Evolutionary conservation across 2,797 vertebrate genomes (phyloP), one percentile per base, ranked within the genome.

Genomic region (Poliocrania exsul): DNA sequence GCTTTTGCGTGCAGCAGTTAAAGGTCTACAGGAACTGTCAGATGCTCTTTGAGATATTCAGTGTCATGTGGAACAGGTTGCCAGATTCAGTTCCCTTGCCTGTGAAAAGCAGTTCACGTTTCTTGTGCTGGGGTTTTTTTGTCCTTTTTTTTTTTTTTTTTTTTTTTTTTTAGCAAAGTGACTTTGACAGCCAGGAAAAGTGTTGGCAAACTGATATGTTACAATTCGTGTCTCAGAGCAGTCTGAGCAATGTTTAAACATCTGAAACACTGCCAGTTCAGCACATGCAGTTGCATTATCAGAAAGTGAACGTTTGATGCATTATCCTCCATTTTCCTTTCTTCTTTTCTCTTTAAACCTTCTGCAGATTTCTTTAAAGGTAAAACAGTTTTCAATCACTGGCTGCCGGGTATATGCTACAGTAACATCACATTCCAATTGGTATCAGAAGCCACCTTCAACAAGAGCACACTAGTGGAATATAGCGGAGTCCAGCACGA

Each of bases 361-460:
- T 89, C 57, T 81, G 9, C 96, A 99, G 99, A 99, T 97, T 99
- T 99, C 96, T 98, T 98, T 92, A 98, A 98, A 78, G 99, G 99
- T 71, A 99, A 99, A 96, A 99, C 99, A 0, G 98, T 99, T 91
- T 99, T 99, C 96, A 99, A 99, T 80, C 99, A 99, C 97, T 99
- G 99, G 99, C 94, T 99, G 28, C 98, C 99, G 1, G 99, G 99
- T 24, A 97, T 98, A 66, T 99, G 99, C 94, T 99, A 99, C 96
- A 98, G 98, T 31, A 98, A 99, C 96, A 98, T 99, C 95, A 99
- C 99, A 17, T 99, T 99, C 97, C 99, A 99, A 98, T 93, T 99
- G 86, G 98, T 99, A 13, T 99, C 99, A 2, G 99, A 99, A 96
- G 99, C 98, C 51, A 99, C 98, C 0, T 98, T 98, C 95, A 98